phyloP scores from a whole-genome alignment of 2,797 vertebrate genomes.

The Anguilla anguilla region DNA sequence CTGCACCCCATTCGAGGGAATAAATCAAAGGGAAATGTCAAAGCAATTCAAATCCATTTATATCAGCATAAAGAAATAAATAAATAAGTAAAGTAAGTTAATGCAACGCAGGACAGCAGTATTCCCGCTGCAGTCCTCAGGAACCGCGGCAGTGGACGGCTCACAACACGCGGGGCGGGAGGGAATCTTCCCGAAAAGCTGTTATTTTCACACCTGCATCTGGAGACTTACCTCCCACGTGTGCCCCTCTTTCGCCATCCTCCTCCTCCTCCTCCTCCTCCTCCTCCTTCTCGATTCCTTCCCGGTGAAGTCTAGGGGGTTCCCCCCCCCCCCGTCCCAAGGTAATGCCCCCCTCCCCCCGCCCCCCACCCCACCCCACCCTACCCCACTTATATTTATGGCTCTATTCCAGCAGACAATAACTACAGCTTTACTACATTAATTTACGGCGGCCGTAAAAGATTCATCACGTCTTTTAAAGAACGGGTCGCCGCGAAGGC shows the following conservation, averaged over 20 bases:
- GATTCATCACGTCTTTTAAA: conserved; percentile 35
- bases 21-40: not conserved
- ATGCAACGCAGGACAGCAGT: not conserved
- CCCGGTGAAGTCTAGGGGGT: not conserved
- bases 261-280: not conserved
- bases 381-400: conserved; percentile 36
- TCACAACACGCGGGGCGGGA: conserved; percentile 21
- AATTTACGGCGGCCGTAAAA: conserved; percentile 48
- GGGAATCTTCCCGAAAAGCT: not conserved
- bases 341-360: not conserved
- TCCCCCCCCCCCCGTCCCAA: conserved; percentile 9
- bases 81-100: not conserved
- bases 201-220: not conserved
- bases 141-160: no score
- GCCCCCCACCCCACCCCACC: conserved; percentile 8
- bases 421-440: conserved; percentile 42
- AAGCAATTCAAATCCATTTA: not conserved
- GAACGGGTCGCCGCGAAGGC: conserved; percentile 18
- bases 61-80: not conserved
- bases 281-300: not conserved
- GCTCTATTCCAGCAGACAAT: conserved; percentile 41
- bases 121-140: not conserved
- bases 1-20: not conserved
- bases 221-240: not conserved
- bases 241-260: not conserved